A percentile compares a stretch with the other conserved stretches of the same genome.
Conservation (phyloP, 1,140 invertebrate species). For the Drosophila funebris region DNA sequence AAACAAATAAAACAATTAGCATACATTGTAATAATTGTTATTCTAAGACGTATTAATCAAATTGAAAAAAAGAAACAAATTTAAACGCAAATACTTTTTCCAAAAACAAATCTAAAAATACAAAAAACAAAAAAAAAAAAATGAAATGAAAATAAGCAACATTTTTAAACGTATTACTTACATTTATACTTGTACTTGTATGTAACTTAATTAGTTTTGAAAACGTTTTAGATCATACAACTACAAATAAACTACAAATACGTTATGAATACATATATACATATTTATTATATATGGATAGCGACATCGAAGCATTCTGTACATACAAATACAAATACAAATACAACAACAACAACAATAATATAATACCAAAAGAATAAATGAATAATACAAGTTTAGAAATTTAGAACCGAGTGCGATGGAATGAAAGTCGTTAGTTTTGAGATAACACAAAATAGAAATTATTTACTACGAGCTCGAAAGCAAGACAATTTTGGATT, state of each 20-base stretch:
- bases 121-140: slow-evolving; percentile 40
- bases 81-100: slow-evolving; percentile 72
- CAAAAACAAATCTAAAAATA: slow-evolving; percentile 38
- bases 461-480: slow-evolving; percentile 20
- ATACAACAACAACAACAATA: slow-evolving; percentile 42
- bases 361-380: slow-evolving; percentile 8
- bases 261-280: slow-evolving; percentile 5
- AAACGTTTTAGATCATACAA: slow-evolving; percentile 75
- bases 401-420: slow-evolving; percentile 31
- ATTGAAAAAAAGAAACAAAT: slow-evolving; percentile 59
- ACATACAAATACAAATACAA: slow-evolving; percentile 59
- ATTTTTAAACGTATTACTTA: slow-evolving; percentile 72
- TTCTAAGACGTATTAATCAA: slow-evolving; percentile 76
- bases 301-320: slow-evolving; percentile 82
- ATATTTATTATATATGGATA: slow-evolving; percentile 51
- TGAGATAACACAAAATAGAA: slow-evolving; percentile 9
- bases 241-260: no score
- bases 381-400: slow-evolving; percentile 19
- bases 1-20: slow-evolving; percentile 56
- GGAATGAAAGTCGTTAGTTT: slow-evolving; percentile 32
- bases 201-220: slow-evolving; percentile 75
- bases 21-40: slow-evolving; percentile 73
- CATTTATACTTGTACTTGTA: slow-evolving; percentile 63
- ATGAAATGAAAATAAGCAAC: slow-evolving; percentile 50
- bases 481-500: slow-evolving; percentile 48